Percentiles rank a stretch among this genome's conserved stretches.
Evolutionary conservation across 1,140 invertebrate genomes (phyloP).

Genomic region (Sitodiplosis mosellana): DNA sequence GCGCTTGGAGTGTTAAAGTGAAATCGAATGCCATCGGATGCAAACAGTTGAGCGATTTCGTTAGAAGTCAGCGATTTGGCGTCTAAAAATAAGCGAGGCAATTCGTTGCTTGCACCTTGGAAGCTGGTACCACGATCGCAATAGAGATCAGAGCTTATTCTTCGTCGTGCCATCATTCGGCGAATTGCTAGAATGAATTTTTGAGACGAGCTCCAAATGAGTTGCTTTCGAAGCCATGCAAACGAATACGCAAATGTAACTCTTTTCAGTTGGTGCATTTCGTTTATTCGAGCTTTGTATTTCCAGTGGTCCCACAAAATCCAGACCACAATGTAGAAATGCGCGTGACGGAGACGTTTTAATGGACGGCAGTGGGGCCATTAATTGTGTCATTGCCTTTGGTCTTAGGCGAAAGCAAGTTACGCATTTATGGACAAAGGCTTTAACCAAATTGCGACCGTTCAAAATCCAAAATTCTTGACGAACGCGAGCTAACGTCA

Average conservation of each 20-base stretch:
- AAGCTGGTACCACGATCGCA: constrained; percentile 22
- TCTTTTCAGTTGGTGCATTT: constrained; percentile 6
- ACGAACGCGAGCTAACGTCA: background rate
- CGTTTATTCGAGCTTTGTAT: constrained; percentile 2
- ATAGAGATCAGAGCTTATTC: constrained; percentile 7
- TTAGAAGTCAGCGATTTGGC: background rate
- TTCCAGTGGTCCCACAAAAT: constrained; percentile 9
- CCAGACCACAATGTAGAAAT: constrained; percentile 11
- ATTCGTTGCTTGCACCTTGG: constrained; percentile 10
- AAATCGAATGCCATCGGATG: background rate
- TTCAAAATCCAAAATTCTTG: constrained; percentile 8
- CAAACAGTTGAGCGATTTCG: background rate
- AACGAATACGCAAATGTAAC: constrained; percentile 13
- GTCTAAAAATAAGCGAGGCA: background rate
- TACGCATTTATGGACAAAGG: background rate
- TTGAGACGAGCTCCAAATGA: constrained; percentile 13
- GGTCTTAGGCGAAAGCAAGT: background rate
- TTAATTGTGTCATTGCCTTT: background rate
- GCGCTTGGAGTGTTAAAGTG: constrained; percentile 4
- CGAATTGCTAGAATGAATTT: constrained; percentile 12
- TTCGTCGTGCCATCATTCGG: constrained; percentile 12
- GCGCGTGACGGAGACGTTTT: background rate
- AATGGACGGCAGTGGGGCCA: background rate
- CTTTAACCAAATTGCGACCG: constrained; percentile 1
- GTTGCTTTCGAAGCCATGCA: too few species aligned